Evolutionary conservation across 2,797 vertebrate species (phyloP).

Genomic region (Sternarchorhynchus goeldii): DNA sequence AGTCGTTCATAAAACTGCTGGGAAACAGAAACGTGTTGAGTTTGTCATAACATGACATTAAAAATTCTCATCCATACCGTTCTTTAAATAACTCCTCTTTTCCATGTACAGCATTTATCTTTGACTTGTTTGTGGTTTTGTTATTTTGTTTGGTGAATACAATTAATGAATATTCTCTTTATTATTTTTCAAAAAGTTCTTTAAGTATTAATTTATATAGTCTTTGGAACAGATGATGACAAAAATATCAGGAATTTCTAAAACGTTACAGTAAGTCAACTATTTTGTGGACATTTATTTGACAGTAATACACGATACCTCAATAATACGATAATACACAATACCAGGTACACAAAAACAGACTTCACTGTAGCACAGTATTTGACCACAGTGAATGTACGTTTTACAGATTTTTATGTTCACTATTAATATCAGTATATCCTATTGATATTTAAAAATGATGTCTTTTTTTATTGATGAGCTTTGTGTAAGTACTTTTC

Average conservation of each 20-base stretch:
- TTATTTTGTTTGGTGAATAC: not conserved
- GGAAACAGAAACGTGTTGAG: conserved; percentile 68
- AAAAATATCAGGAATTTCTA: conserved; percentile 4
- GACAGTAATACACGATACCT: not conserved
- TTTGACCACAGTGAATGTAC: not conserved
- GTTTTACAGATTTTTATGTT: not conserved
- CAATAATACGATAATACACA: not conserved
- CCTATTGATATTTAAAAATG: not conserved
- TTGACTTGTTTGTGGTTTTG: not conserved
- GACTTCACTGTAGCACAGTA: not conserved
- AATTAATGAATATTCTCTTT: not conserved
- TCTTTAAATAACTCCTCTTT: not conserved
- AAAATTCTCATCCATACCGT: conserved; percentile 58
- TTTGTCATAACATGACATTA: conserved; percentile 66
- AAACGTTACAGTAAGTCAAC: not conserved
- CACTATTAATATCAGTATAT: not conserved
- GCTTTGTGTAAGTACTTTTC: not conserved
- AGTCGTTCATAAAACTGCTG: conserved; percentile 38
- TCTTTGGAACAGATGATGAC: not conserved
- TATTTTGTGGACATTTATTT: not conserved
- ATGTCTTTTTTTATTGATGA: not conserved
- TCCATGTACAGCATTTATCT: not conserved
- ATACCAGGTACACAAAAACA: not conserved
- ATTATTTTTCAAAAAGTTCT: not conserved
- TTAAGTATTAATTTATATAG: not conserved